Base-by-base conservation (phyloP, 2,888 invertebrate genomes). In the Patella ulyssiponensis region DNA sequence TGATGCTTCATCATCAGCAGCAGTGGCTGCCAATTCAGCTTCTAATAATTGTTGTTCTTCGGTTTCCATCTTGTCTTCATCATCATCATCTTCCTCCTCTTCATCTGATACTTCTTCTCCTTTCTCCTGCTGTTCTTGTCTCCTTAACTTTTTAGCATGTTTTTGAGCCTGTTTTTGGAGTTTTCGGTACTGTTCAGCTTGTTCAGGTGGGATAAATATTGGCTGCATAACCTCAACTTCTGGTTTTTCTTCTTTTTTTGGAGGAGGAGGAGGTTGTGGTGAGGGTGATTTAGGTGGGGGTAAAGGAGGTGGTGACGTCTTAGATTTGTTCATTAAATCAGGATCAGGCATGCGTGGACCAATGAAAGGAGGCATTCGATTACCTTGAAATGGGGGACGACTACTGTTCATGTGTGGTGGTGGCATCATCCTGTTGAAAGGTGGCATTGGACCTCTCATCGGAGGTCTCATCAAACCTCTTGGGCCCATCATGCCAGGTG, bases 111-210 rank as follows among this genome's bases (percentile, higher is more conserved):
- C 85, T 27, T 87, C 85, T 77, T 88, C 87, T 69, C 88, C 88
- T 7, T 85, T 85, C 44, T 85, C 87, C 52, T 86, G 83, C 75
- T 87, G 88, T 93, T 97, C 88, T 92, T 97, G 83, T 23, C 85
- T 79, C 71, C 86, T 81, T 93, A 96, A 88, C 92, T 96, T 91
- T 93, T 96, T 85, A 95, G 97, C 85, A 91, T 97, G 91, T 93
- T 97, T 84, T 93, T 97, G 87, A 95, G 96, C 91, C 93, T 97
- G 83, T 92, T 97, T 76, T 94, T 89, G 89, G 27, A 90, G 82
- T 84, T 83, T 86, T 74, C 88, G 86, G 78, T 90, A 91, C 80
- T 87, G 88, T 74, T 90, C 90, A 54, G 84, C 88, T 78, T 90
- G 90, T 77, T 91, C 91, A 15, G 91, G 89, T 20, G 90, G 90